Base-by-base conservation (phyloP, 2,797 vertebrate genomes). In the Lutjanus campechanus region DNA sequence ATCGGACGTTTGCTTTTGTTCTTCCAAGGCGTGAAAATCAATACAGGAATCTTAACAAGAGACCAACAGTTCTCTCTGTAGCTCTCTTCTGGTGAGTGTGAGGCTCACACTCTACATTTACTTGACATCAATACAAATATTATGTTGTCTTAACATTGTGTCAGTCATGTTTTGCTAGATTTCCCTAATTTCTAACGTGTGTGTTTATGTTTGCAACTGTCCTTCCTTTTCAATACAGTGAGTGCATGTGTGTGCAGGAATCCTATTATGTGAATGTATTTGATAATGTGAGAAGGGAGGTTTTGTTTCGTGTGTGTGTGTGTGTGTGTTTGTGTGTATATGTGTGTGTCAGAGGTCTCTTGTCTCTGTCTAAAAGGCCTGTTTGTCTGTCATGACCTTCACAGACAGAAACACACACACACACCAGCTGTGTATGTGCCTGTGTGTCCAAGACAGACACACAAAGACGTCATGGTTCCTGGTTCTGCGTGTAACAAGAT, bases 301-400 rank as follows among this genome's bases (percentile, higher is more conserved):
- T 43, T 44, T 25, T 60, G 25, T 71, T 36, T 53, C 9, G 11
- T 19, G 25, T 40, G 19, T 11, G 22, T 74, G 44, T 58, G 53
- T 36, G 54, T 19, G 25, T 40, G 19, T 11, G 22, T 74, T 41
- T 58, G 53, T 36, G 54, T 61, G 19, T 22, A 10, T 22, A 10
- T 20, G 11, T 7, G 29, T 76, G 49, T 76, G n/a, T 88, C 77
- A 83, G 82, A 74, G 20, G 53, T 58, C 74, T 60, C 82, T 86
- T 91, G 90, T 91, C 79, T 80, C 77, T 74, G 25, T 77, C 73
- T 88, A 79, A 87, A 91, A 82, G 76, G 73, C 73, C 75, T 68
- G 59, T 84, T 90, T 94, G 91, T 90, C 76, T 79, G 69, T 76
- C 8, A 40, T 86, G 85, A 90, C 90, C 84, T 91, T 91, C 80